phyloP scores from a whole-genome alignment of 2,888 invertebrate species.

The Caenorhabditis becei region DNA sequence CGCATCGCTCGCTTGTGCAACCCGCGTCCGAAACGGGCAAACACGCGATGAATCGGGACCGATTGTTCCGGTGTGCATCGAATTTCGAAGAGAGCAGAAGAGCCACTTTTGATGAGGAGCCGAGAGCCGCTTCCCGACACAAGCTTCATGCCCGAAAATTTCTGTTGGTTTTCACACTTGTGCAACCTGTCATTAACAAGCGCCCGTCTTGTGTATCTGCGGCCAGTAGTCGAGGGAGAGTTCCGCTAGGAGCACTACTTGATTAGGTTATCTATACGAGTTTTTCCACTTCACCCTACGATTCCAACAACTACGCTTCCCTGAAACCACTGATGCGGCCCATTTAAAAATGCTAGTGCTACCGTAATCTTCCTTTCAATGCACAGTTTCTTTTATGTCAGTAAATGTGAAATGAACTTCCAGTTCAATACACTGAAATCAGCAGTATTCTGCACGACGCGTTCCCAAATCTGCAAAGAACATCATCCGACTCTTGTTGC shows the following conservation, averaged over 20 bases:
- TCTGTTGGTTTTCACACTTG: slow-evolving; percentile 8
- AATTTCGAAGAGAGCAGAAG: slow-evolving; percentile 24
- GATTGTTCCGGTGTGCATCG: slow-evolving; percentile 54
- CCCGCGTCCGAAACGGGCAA: slow-evolving; percentile 46
- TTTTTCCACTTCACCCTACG: too few species aligned
- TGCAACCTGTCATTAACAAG: slow-evolving; percentile 3
- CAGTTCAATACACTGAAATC: too few species aligned
- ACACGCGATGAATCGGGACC: slow-evolving; percentile 55
- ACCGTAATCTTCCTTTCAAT: too few species aligned
- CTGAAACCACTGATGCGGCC: too few species aligned
- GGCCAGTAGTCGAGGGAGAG: neutral
- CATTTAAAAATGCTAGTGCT: too few species aligned
- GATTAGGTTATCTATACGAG: too few species aligned
- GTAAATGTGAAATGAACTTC: too few species aligned
- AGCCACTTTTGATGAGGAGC: slow-evolving; percentile 36
- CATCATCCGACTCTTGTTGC: neutral
- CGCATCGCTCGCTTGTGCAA: slow-evolving; percentile 55
- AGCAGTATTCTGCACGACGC: neutral
- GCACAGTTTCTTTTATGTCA: too few species aligned
- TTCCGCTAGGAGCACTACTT: too few species aligned
- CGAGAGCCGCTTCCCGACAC: neutral
- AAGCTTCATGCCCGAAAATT: neutral
- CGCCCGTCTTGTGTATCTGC: neutral
- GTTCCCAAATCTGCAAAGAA: neutral
- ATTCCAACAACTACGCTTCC: too few species aligned